A percentile compares a stretch with the other conserved stretches of the same genome.
phyloP scores from a whole-genome alignment of 2,113 vertebrate species.

The Austrofundulus limnaeus region DNA sequence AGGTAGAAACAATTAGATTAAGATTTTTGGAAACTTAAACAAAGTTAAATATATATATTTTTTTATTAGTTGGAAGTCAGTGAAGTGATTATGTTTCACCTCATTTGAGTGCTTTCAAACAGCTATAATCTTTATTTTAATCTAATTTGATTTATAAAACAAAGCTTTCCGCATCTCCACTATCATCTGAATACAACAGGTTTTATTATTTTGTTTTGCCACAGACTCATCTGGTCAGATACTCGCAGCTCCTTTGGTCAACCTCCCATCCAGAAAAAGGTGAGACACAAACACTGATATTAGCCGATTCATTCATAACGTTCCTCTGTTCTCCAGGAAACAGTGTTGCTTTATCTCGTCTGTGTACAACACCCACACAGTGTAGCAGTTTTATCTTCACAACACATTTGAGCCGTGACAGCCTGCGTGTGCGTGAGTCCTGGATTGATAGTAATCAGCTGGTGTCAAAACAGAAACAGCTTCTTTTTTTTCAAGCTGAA shows the following conservation, averaged over 20 bases:
- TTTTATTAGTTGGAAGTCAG: too few relatives aligned
- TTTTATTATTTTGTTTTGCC: constrained; percentile 24
- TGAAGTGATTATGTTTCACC: too few relatives aligned
- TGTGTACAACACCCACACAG: constrained; percentile 48
- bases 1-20: too few relatives aligned
- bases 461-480: constrained; percentile 48
- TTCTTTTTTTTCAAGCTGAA: constrained; percentile 4
- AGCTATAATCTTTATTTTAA: constrained; percentile 16
- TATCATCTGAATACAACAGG: constrained; percentile 12
- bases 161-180: constrained; percentile 16
- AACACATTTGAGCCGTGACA: constrained; percentile 45
- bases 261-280: constrained; percentile 95
- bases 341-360: constrained; percentile 39
- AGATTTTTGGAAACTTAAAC: too few relatives aligned
- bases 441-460: constrained; percentile 41
- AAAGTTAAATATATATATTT: too few relatives aligned
- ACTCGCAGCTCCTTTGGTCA: constrained; percentile 91
- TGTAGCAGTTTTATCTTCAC: constrained; percentile 52
- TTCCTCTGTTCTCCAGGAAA: constrained; percentile 32
- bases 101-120: not conserved
- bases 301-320: constrained; percentile 27
- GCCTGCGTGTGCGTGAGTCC: constrained; percentile 19
- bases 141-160: constrained; percentile 5
- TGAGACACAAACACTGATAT: constrained; percentile 67
- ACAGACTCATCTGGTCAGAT: constrained; percentile 90